Conservation (phyloP, 2,797 vertebrate genomes). For the Silurus aristotelis region DNA sequence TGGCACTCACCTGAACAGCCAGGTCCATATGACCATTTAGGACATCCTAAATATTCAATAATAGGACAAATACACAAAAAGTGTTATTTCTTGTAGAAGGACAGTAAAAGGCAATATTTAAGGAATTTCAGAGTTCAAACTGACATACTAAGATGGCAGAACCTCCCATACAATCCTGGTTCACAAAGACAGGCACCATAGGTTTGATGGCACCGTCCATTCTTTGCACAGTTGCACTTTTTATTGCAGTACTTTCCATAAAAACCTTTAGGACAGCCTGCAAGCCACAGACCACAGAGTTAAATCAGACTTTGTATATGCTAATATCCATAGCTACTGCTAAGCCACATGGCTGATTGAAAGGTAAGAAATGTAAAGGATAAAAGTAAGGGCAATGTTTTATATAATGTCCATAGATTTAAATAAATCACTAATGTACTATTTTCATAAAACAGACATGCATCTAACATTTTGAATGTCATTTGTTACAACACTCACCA, state of each 20-base stretch:
- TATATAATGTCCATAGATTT: neutral
- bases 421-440: neutral
- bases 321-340: neutral
- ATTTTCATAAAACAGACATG: neutral
- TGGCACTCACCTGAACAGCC: constrained; percentile 82
- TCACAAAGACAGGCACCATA: constrained; percentile 84
- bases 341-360: neutral
- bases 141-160: constrained; percentile 81
- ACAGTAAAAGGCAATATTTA: neutral
- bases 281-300: constrained; percentile 19
- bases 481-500: constrained; percentile 64
- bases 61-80: constrained; percentile 11
- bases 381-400: neutral
- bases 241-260: constrained; percentile 82
- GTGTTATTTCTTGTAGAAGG: neutral
- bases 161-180: constrained; percentile 81
- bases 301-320: neutral
- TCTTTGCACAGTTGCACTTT: constrained; percentile 83
- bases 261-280: constrained; percentile 85
- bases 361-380: neutral
- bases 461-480: neutral
- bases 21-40: constrained; percentile 77
- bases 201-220: constrained; percentile 81
- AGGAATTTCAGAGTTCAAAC: neutral
- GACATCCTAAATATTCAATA: constrained; percentile 71